Evolutionary conservation across 1,140 invertebrate genomes (phyloP).

Genomic region (Drosophila prosaltans): DNA sequence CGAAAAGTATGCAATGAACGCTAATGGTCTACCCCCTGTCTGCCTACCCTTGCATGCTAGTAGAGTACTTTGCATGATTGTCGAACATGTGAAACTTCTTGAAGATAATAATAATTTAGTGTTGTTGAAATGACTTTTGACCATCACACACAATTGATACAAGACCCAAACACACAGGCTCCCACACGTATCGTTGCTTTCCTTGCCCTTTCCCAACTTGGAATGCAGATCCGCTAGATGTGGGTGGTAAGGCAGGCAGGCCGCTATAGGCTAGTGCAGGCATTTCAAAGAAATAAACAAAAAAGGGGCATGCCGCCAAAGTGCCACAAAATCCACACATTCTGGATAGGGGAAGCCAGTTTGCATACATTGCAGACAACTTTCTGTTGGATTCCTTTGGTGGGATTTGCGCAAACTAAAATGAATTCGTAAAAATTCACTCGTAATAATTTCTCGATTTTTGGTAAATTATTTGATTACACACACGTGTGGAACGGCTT

Average conservation of each 20-base stretch:
- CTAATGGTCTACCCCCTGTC: conserved; percentile 37
- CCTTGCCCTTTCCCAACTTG: conserved; percentile 19
- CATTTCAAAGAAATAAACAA: conserved; percentile 80
- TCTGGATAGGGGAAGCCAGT: conserved; percentile 62
- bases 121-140: conserved; percentile 84
- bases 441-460: conserved; percentile 80
- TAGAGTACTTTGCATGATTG: conserved; percentile 67
- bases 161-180: conserved; percentile 39
- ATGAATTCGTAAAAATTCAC: conserved; percentile 77
- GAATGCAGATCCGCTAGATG: conserved; percentile 56
- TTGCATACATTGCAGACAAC: conserved; percentile 71
- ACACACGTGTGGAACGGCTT: conserved; percentile 71
- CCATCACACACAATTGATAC: conserved; percentile 83
- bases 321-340: conserved; percentile 78
- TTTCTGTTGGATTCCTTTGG: conserved; percentile 48
- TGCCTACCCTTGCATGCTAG: conserved; percentile 2
- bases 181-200: conserved; percentile 56
- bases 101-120: conserved; percentile 84
- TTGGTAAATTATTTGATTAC: conserved; percentile 79
- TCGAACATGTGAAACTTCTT: conserved; percentile 82
- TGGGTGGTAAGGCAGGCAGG: not conserved
- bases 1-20: conserved; percentile 28
- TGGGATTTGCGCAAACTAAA: conserved; percentile 58
- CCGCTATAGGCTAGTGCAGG: conserved; percentile 46
- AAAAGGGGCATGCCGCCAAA: conserved; percentile 61